Conservation (phyloP, 2,797 vertebrate genomes). For the Nyctibius grandis region DNA sequence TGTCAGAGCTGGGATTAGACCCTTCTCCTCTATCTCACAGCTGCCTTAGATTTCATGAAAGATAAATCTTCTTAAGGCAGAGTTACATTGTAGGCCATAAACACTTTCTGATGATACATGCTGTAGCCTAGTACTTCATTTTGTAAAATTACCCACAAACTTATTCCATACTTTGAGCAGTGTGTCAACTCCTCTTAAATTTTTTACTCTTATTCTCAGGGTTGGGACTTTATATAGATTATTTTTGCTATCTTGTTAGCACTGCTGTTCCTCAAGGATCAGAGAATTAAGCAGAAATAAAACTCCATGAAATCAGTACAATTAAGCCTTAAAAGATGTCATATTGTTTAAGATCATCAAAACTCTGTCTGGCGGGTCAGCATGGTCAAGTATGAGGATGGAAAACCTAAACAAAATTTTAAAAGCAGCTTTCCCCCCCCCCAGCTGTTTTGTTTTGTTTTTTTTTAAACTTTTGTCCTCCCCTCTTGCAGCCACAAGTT, state of each 20-base stretch:
- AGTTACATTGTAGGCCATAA: conserved; percentile 36
- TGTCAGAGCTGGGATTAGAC: conserved; percentile 27
- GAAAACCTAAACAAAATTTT: neutral
- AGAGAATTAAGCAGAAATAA: conserved; percentile 12
- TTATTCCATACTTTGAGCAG: neutral
- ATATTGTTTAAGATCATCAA: neutral
- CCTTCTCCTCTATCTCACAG: conserved; percentile 54
- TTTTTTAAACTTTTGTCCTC: neutral
- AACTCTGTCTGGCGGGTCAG: neutral
- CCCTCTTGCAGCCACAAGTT: conserved; percentile 20
- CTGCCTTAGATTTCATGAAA: conserved; percentile 42
- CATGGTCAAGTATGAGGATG: neutral
- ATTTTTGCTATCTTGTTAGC: neutral
- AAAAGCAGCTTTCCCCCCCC: neutral
- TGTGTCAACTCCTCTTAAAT: neutral
- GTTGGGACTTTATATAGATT: neutral
- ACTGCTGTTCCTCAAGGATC: neutral
- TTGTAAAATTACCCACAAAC: neutral
- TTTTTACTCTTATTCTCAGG: neutral
- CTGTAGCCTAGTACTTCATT: conserved; percentile 6
- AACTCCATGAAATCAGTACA: neutral
- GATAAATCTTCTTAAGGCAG: conserved; percentile 35
- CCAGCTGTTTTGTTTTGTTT: neutral
- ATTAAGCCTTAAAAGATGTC: neutral
- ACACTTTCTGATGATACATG: neutral